Base-by-base conservation (phyloP, 2,888 invertebrate species). In the Lordiphosa andalusiaca region DNA sequence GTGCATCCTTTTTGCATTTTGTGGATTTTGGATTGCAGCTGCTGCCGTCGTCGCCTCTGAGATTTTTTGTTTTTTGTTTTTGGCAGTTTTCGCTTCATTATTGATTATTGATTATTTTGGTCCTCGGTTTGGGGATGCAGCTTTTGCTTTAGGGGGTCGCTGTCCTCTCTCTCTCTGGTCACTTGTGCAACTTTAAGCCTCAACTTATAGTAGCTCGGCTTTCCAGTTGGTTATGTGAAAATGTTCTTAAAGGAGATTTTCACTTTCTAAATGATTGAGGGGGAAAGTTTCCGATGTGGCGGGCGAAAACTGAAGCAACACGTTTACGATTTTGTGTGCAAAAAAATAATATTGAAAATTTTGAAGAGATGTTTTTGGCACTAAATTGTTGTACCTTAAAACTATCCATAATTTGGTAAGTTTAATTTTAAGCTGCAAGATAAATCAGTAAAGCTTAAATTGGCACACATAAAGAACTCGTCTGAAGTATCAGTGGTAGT, bases 41-140 rank as follows among this genome's bases (percentile, higher is more conserved):
- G 53, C 57, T 61, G 73, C 78, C 73, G 67, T 68, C 74, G 67
- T 44, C 67, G 54, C 58, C 55, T 68, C 54, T 56, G 53, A 48
- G 49, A 49, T 48, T 68, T 67, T 78, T 63, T 65, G 73, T 67
- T 67, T 77, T 68, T 76, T 63, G 61, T 30, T 30, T 68, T 81
- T 64, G 61, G 53, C 71, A 59, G 60, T 69, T 56, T 68, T 71
- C 38, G 55, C 56, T 65, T 66, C 51, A 60, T 47, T 84, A 80
- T 80, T 57, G 85, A 81, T 84, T 81, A 81, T 81, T 84, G 80
- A 81, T 81, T 81, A 10, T 82, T 70, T 50, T 62, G 40, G 16
- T 40, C 36, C 48, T 25, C 56, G 19, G 40, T 35, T 39, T 5
- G 16, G 23, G n/a, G 13, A 23, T 33, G 36, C 51, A 44, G 25